Base-by-base conservation (phyloP, 2,888 invertebrate species). In the Brenthis ino region DNA sequence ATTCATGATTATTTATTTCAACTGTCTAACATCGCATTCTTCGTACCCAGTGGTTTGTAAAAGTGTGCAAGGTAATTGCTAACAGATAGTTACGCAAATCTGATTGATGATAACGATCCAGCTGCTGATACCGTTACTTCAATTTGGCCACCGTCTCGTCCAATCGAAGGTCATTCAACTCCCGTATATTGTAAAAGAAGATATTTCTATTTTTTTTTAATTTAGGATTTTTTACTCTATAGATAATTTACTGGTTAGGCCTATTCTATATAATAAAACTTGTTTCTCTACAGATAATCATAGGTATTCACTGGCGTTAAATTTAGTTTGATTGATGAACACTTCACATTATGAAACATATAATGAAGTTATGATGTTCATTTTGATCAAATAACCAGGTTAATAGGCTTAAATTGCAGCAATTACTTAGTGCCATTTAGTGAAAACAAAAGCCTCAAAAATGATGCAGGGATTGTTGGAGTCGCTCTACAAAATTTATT, bases 391-490 rank as follows among this genome's bases (percentile, higher is more conserved):
- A 61, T 51, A 47, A 56, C 51, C 48, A 51, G 53, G 28, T 64
- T 14, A 51, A 43, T 33, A 57, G 51, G 58, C 56, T 57, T 64
- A 28, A 66, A 65, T 57, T 58, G 65, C 43, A 54, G 37, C 37
- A 33, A 48, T 64, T 54, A 53, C 78, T 76, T 79, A 70, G 76
- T 78, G 76, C 78, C 76, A 79, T 80, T 76, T 72, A 81, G 83
- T 83, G 83, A 72, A 74, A 81, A 50, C 24, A 64, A 60, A 79
- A 78, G 75, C 75, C 73, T 75, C 75, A 84, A 93, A 88, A 77
- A 93, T 92, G 92, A 92, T 93, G 92, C 92, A 93, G 83, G 93
- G 92, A 80, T 83, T 93, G 75, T 79, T 93, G 82, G 92, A 90
- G 67, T 92, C 93, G 68, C 84, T 92, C 68, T 88, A 87, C 82